These are phyloP conservation scores for Saccostrea echinata DNA, from an alignment of 1,140 invertebrate species.

Conservation along the genomic window DNA sequence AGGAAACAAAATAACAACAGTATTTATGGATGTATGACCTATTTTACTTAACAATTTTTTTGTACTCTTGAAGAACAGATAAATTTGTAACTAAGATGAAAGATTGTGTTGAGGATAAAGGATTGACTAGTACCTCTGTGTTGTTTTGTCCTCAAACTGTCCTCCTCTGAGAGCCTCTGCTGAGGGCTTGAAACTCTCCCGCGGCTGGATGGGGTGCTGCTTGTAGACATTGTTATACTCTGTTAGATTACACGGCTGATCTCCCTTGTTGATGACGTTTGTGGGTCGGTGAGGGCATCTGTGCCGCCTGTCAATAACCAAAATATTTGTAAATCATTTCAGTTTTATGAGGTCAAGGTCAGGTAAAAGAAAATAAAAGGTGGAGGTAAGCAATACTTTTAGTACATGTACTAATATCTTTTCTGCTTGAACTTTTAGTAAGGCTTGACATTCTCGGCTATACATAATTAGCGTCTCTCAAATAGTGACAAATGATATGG, in stretches of 20 bases:
- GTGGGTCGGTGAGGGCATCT: slow-evolving; percentile 74
- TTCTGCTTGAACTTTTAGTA: too few relatives aligned
- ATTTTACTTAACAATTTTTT: too few relatives aligned
- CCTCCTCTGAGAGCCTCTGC: slow-evolving; percentile 65
- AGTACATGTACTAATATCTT: too few relatives aligned
- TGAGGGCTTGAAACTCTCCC: slow-evolving; percentile 73
- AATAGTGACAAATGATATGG: too few relatives aligned
- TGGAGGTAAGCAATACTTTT: neutral
- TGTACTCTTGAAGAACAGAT: too few relatives aligned
- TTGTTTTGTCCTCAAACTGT: slow-evolving; percentile 73
- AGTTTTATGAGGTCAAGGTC: neutral
- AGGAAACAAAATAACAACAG: too few relatives aligned
- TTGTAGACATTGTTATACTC: slow-evolving; percentile 77
- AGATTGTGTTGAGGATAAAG: too few relatives aligned
- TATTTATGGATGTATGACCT: too few relatives aligned
- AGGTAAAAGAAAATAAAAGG: neutral
- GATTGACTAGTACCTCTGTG: slow-evolving; percentile 74
- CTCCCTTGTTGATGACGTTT: slow-evolving; percentile 63
- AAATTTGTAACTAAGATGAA: neutral
- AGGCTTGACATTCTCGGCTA: too few relatives aligned
- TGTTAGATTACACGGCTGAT: slow-evolving; percentile 70
- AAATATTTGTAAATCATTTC: slow-evolving; percentile 30
- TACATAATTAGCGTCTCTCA: too few relatives aligned
- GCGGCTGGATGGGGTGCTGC: slow-evolving; percentile 66
- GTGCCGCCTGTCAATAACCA: slow-evolving; percentile 71